Evolutionary conservation across 2,113 vertebrate species (phyloP).

Genomic region (Myiozetetes cayanensis): DNA sequence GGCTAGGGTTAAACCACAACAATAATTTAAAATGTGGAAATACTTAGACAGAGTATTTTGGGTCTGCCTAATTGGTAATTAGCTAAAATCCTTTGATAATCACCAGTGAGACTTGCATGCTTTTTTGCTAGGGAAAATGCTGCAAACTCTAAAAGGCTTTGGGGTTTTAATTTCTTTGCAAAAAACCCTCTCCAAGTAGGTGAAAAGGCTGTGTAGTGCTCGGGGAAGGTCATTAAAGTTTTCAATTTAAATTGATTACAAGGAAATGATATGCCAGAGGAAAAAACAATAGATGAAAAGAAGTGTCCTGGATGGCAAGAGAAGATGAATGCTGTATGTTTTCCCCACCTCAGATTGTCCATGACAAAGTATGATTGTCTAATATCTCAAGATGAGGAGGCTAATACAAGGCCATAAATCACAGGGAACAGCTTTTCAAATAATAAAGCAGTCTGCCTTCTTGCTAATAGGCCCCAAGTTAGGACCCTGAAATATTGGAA

Average conservation of each 20-base stretch:
- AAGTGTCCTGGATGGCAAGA: constrained; percentile 18
- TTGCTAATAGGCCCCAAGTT: not conserved
- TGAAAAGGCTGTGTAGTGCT: not conserved
- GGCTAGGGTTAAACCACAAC: not conserved
- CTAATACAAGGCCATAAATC: constrained; percentile 66
- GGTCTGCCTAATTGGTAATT: not conserved
- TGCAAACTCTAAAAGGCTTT: not conserved
- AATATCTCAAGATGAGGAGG: constrained; percentile 53
- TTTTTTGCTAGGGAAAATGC: not conserved
- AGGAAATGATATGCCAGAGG: constrained; percentile 56
- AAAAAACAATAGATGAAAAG: constrained; percentile 53
- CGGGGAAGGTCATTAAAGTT: constrained; percentile 10
- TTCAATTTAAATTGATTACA: constrained; percentile 58
- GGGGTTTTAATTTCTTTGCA: not conserved
- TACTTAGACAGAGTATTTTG: not conserved
- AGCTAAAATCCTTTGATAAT: not conserved
- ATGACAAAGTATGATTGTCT: constrained; percentile 60
- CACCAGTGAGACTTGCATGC: not conserved
- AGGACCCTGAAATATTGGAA: not conserved
- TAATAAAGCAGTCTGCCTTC: constrained; percentile 31
- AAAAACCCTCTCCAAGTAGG: not conserved
- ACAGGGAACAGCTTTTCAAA: constrained; percentile 31
- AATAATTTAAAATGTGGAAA: not conserved
- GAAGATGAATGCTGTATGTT: constrained; percentile 64
- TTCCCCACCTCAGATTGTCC: constrained; percentile 14